Percentiles rank a stretch among this genome's conserved stretches.
These are phyloP conservation scores for Thalassarche chlororhynchos DNA, from an alignment of 2,113 vertebrate genomes.

Conservation along the genomic window DNA sequence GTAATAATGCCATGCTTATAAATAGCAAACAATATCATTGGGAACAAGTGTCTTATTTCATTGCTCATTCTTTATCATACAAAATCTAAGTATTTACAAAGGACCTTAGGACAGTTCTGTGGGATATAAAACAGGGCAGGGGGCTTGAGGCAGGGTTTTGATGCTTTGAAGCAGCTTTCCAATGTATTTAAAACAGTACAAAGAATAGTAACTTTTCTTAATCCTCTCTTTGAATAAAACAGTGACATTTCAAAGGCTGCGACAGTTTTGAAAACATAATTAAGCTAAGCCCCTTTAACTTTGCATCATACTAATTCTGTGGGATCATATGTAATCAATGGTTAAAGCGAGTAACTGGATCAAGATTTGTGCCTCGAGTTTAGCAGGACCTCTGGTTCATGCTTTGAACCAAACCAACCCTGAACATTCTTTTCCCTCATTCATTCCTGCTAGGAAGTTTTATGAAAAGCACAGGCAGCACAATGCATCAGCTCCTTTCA, in stretches of 20 bases:
- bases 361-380: neutral
- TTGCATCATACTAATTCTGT: neutral
- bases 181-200: neutral
- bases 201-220: constrained; percentile 31
- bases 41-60: neutral
- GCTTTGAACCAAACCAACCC: constrained; percentile 1
- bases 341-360: neutral
- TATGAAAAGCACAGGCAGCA: constrained; percentile 21
- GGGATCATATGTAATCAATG: neutral
- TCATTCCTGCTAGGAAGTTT: constrained; percentile 12
- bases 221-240: constrained; percentile 26
- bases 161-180: neutral
- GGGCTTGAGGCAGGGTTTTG: neutral
- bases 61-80: neutral
- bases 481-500: constrained; percentile 3
- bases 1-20: neutral
- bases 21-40: neutral
- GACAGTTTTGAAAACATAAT: constrained; percentile 36
- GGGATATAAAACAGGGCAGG: neutral
- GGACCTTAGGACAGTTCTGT: neutral
- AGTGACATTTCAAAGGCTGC: constrained; percentile 20
- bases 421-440: neutral
- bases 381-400: neutral
- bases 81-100: neutral
- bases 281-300: constrained; percentile 26